Base-by-base conservation (phyloP, 1,140 invertebrate genomes). In the Galleria mellonella region DNA sequence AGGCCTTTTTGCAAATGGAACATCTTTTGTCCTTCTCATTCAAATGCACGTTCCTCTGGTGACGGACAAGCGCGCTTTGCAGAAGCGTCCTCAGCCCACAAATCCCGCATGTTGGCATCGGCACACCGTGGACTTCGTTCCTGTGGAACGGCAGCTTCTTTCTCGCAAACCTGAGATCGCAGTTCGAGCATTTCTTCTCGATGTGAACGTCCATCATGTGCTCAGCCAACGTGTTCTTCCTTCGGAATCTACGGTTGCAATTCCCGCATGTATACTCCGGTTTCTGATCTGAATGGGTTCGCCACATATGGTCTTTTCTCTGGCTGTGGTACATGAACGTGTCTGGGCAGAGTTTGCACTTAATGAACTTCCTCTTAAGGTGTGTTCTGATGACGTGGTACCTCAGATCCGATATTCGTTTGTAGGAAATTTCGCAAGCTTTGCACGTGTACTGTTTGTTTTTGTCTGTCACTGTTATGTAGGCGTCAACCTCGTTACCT, bases 1-100 rank as follows among this genome's bases (percentile, higher is more conserved):
- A 61, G 9, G 9, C 37, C 14, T 49, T 50, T 8, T 37, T n/a
- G 61, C 93, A 95, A 8, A 93, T 87, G 71, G 92, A 90, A 54
- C 93, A 95, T 3, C 86, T 55, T 54, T 89, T 94, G 1, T 92
- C 90, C 57, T 94, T 94, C 43, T 92, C 90, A 0, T 91, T 90
- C 0, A 90, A 91, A 60, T 94, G 93, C 60, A 92, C 92, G 1
- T 90, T 85, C 55, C 90, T 82, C 53, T 94, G 93, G 50, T 94
- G 94, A 59, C 92, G 30, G 5, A 55, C 17, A 0, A 62, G 15
- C 4, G 44, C 29, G 45, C 51, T 57, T 13, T 52, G 27, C 32
- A 38, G 32, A 2, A 52, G 1, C n/a, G 51, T 36, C 10, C 47
- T 38, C 1, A 50, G 17, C 1, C 55, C 59, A 11, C 59, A 62